A percentile compares a stretch with the other conserved stretches of the same genome.
Conservation (phyloP, 1,140 invertebrate genomes). For the Limonius californicus region DNA sequence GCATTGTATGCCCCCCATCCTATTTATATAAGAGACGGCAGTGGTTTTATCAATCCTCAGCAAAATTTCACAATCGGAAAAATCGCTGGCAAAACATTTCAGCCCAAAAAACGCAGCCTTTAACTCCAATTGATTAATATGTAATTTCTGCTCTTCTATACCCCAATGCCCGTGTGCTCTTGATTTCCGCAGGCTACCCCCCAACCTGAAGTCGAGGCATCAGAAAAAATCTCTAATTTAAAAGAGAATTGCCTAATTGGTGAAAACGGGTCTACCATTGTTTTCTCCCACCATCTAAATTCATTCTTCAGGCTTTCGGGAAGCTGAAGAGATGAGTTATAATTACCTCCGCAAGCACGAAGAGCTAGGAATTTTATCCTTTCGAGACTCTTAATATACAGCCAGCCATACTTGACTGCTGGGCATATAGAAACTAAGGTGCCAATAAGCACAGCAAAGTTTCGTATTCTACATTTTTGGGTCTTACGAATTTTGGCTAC, state of each 20-base stretch:
- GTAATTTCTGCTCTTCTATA: slow-evolving; percentile 21
- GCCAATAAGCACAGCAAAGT: not conserved
- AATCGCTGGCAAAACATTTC: slow-evolving; percentile 29
- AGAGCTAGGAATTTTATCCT: slow-evolving; percentile 24
- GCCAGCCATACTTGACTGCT: slow-evolving; percentile 29
- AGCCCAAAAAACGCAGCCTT: slow-evolving; percentile 31
- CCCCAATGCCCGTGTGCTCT: slow-evolving; percentile 30
- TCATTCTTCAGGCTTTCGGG: slow-evolving; percentile 7
- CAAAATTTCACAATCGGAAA: slow-evolving; percentile 16
- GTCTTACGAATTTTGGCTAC: too few relatives aligned
- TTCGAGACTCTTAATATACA: slow-evolving; percentile 33
- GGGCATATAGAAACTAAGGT: not conserved
- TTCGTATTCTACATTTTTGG: not conserved
- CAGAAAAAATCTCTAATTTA: slow-evolving; percentile 36
- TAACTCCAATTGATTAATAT: slow-evolving; percentile 38
- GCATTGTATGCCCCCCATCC: slow-evolving; percentile 28
- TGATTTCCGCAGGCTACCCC: slow-evolving; percentile 25
- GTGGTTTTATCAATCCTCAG: slow-evolving; percentile 33
- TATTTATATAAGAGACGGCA: slow-evolving; percentile 47
- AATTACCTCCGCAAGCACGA: not conserved
- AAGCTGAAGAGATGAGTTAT: not conserved
- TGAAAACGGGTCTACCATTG: too few relatives aligned
- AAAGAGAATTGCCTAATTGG: slow-evolving; percentile 19
- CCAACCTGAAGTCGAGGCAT: slow-evolving; percentile 39
- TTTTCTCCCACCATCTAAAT: slow-evolving; percentile 41